phyloP scores from a whole-genome alignment of 92 coral and sea anemone species.

The Bergia puertoricense region DNA sequence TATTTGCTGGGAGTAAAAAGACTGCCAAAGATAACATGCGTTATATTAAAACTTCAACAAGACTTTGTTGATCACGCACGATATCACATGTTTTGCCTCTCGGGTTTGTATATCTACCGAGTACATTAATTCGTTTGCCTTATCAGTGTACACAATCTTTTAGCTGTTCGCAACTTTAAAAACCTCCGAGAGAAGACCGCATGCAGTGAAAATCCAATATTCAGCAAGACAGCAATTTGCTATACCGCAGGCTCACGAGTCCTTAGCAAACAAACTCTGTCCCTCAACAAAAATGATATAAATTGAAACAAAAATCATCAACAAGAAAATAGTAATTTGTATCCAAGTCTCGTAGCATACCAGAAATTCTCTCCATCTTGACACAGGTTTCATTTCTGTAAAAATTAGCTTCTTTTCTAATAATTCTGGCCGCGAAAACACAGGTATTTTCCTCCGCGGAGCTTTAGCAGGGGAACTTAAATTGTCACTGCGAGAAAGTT shows the following conservation, averaged over 20 bases:
- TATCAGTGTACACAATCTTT: too few species aligned
- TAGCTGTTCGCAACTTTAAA: too few species aligned
- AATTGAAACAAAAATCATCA: slow-evolving; percentile 55
- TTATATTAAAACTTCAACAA: too few species aligned
- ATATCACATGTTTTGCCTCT: too few species aligned
- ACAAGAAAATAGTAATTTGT: slow-evolving; percentile 40
- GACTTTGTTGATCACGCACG: too few species aligned
- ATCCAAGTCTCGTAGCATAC: slow-evolving; percentile 58
- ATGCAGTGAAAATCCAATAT: not conserved
- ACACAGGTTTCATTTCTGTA: not conserved
- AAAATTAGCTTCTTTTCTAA: slow-evolving; percentile 41
- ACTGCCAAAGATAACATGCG: too few species aligned
- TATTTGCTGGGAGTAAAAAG: too few species aligned
- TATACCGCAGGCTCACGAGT: not conserved
- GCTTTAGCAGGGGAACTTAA: not conserved
- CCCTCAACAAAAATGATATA: slow-evolving; percentile 64
- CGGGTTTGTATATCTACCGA: too few species aligned
- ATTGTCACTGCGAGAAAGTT: slow-evolving; percentile 39
- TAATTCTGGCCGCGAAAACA: slow-evolving; percentile 55
- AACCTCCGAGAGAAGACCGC: too few species aligned
- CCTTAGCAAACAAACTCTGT: slow-evolving; percentile 54
- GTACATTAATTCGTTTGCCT: too few species aligned
- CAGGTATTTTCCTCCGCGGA: slow-evolving; percentile 56
- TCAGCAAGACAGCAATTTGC: not conserved
- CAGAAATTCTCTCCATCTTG: slow-evolving; percentile 52